Conservation (phyloP, 2,113 vertebrate genomes). For the Hippocampus barbouri region DNA sequence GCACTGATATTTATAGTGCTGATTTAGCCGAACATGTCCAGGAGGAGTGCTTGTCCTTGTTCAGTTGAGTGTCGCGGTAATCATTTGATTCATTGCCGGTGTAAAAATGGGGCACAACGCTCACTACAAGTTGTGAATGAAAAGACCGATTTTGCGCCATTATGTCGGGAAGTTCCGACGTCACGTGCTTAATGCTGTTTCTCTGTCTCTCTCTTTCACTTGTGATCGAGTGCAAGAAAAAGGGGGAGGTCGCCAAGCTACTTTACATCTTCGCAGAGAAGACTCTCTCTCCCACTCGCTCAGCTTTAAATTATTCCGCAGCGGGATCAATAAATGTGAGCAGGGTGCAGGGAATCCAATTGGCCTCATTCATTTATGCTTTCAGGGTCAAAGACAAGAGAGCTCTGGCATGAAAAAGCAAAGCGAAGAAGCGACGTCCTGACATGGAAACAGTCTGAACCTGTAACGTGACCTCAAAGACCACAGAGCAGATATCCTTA, state of each 20-base stretch:
- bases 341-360: constrained; percentile 45
- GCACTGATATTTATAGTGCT: constrained; percentile 59
- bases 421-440: not conserved
- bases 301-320: constrained; percentile 48
- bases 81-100: constrained; percentile 55
- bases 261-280: constrained; percentile 9
- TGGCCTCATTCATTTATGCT: constrained; percentile 23
- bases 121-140: constrained; percentile 15
- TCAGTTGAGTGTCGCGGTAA: constrained; percentile 49
- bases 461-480: not conserved
- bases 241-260: constrained; percentile 6
- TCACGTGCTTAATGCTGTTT: no score
- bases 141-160: not conserved
- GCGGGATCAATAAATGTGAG: constrained; percentile 44
- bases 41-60: constrained; percentile 59
- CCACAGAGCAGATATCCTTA: not conserved
- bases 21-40: constrained; percentile 52
- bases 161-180: no score
- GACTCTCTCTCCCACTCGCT: constrained; percentile 36
- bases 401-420: not conserved
- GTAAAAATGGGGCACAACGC: constrained; percentile 18
- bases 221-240: not conserved
- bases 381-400: constrained; percentile 24
- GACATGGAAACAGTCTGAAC: not conserved
- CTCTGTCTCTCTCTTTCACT: no score